A percentile compares a stretch with the other conserved stretches of the same genome.
These are phyloP conservation scores for Phasia obesa DNA, from an alignment of 2,888 invertebrate genomes.

Conservation along the genomic window DNA sequence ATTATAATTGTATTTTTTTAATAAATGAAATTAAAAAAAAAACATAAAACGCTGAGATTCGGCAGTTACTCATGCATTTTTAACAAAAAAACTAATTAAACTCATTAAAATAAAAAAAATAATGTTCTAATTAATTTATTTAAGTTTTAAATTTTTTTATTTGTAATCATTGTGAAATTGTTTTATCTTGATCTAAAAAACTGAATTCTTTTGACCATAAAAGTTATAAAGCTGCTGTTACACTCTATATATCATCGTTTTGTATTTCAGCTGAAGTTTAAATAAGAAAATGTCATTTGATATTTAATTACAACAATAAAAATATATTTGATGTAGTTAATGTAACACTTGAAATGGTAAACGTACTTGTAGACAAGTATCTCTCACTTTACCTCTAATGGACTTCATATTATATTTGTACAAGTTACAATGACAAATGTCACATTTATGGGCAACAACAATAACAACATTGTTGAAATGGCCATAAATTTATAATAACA, in stretches of 20 bases:
- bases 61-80: no score
- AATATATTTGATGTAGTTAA: slow-evolving; percentile 35
- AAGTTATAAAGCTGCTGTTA: background rate
- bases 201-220: slow-evolving; percentile 18
- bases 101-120: background rate
- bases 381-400: background rate
- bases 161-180: background rate
- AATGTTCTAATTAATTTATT: no score
- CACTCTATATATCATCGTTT: background rate
- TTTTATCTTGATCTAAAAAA: slow-evolving; percentile 15
- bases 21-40: no score
- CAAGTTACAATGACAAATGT: slow-evolving; percentile 35
- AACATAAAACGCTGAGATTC: no score
- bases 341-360: slow-evolving; percentile 38
- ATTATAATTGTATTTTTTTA: no score
- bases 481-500: background rate
- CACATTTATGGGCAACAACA: slow-evolving; percentile 37
- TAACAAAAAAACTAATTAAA: background rate
- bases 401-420: slow-evolving; percentile 26
- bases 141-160: background rate
- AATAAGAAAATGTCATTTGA: background rate
- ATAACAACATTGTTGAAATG: background rate
- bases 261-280: background rate
- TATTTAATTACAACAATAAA: slow-evolving; percentile 13
- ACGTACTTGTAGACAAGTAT: slow-evolving; percentile 46